Percentiles rank a stretch among this genome's conserved stretches.
These are phyloP conservation scores for Coregonus suidteri DNA, from an alignment of 2,797 vertebrate genomes.

Conservation along the genomic window DNA sequence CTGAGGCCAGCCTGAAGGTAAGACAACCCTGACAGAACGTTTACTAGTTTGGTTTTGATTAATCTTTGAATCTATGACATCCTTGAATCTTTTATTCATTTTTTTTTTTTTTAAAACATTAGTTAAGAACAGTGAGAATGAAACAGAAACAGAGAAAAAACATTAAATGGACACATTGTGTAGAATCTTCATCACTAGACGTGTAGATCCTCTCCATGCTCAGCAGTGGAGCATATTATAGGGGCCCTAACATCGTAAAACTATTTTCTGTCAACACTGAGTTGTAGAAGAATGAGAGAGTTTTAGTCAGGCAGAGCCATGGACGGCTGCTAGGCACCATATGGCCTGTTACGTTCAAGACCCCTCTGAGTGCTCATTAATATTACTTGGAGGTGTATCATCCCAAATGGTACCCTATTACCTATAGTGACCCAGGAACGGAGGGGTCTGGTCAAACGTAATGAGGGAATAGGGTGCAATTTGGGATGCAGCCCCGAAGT, in stretches of 20 bases:
- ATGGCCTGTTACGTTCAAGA: neutral
- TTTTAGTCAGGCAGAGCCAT: conserved; percentile 58
- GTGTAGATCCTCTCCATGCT: neutral
- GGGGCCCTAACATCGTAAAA: neutral
- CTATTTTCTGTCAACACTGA: conserved; percentile 58
- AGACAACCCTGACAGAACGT: neutral
- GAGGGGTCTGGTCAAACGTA: neutral
- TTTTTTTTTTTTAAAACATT: neutral
- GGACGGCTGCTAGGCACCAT: conserved; percentile 52
- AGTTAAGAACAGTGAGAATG: neutral
- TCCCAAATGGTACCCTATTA: neutral
- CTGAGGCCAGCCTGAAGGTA: no score
- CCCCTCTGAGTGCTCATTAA: conserved; percentile 71
- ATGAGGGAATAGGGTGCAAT: conserved; percentile 33
- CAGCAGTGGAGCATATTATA: neutral
- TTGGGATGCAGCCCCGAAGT: neutral
- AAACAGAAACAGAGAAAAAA: neutral
- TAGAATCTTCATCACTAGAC: neutral
- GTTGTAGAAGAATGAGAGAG: conserved; percentile 39
- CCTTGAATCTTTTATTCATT: neutral
- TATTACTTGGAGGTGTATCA: conserved; percentile 59
- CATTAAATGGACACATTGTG: neutral
- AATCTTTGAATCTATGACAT: conserved; percentile 1
- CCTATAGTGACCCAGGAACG: neutral
- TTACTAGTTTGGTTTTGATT: neutral